phyloP scores from a whole-genome alignment of 2,113 vertebrate genomes.

The Desmodus rotundus region DNA sequence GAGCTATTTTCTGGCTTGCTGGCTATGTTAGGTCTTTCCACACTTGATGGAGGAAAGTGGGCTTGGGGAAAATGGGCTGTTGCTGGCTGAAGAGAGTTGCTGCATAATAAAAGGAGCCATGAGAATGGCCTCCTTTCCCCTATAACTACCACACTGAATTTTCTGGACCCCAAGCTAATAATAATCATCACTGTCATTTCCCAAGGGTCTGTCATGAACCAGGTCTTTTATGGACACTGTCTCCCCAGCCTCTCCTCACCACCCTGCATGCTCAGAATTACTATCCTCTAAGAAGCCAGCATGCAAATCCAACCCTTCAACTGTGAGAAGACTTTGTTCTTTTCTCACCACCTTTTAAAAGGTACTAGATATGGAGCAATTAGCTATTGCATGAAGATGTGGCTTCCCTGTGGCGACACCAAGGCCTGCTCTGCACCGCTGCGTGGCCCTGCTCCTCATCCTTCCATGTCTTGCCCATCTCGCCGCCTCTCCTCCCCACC shows the following conservation, averaged over 20 bases:
- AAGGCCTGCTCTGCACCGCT: neutral
- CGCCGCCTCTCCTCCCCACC: neutral
- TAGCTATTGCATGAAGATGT: neutral
- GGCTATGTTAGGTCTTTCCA: neutral
- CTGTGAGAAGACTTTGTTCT: neutral
- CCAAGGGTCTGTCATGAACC: neutral
- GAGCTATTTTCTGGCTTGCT: neutral
- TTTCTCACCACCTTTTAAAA: neutral
- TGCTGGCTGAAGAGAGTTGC: neutral
- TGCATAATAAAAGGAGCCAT: neutral
- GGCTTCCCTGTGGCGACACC: neutral
- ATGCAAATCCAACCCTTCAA: neutral
- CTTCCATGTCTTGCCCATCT: neutral
- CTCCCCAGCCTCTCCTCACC: neutral
- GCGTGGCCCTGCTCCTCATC: neutral
- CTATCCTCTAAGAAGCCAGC: neutral
- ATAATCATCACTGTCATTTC: neutral
- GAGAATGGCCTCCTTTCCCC: neutral
- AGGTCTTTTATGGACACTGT: neutral
- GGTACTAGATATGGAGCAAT: neutral
- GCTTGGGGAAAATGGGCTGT: neutral
- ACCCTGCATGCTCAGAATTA: neutral
- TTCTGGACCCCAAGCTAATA: neutral
- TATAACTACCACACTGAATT: neutral
- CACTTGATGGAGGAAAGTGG: neutral